phyloP scores from a whole-genome alignment of 2,888 invertebrate species.

The Meteorus colon region DNA sequence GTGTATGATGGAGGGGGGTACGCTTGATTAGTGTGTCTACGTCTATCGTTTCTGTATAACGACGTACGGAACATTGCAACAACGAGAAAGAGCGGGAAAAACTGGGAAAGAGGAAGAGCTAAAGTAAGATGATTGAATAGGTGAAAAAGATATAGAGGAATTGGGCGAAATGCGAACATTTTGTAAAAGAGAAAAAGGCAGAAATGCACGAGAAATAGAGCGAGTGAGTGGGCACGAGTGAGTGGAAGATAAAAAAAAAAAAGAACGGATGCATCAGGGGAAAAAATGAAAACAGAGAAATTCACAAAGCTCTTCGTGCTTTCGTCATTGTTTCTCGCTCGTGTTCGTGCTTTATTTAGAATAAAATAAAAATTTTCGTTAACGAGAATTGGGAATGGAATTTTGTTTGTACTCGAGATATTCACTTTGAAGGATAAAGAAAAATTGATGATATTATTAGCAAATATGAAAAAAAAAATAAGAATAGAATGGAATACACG shows the following conservation, averaged over 20 bases:
- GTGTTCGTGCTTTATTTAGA: neutral
- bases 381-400: neutral
- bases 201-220: neutral
- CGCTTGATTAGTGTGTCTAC: conserved; percentile 73
- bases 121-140: neutral
- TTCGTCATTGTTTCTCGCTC: conserved; percentile 19
- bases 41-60: conserved; percentile 73
- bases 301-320: conserved; percentile 27
- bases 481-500: neutral
- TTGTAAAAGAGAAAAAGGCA: neutral
- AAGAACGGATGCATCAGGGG: neutral
- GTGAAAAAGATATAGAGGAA: neutral
- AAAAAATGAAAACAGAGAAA: conserved; percentile 15
- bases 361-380: neutral
- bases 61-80: conserved; percentile 68
- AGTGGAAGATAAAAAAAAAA: conserved; percentile 22
- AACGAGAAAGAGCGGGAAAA: conserved; percentile 50
- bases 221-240: conserved; percentile 12
- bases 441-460: neutral
- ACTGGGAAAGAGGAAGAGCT: neutral
- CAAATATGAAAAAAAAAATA: neutral
- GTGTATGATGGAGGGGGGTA: conserved; percentile 55
- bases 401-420: neutral
- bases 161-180: too few relatives aligned
- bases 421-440: neutral